Base-by-base conservation (phyloP, 2,888 invertebrate genomes). In the Trimorus sp. region DNA sequence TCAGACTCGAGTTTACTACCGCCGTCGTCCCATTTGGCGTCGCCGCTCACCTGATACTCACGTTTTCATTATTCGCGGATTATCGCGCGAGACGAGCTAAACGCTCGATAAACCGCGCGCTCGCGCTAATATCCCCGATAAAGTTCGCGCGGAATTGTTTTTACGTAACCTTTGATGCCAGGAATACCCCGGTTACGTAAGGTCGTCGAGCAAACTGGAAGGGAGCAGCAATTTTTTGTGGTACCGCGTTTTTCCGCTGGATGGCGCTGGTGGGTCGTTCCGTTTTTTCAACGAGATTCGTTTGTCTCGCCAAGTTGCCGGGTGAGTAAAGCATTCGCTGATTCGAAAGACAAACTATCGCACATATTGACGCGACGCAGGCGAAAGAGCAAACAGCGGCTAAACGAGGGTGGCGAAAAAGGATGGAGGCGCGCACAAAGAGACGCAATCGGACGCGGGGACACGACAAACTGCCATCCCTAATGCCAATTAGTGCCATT, bases 401-500 rank as follows among this genome's bases (percentile, higher is more conserved):
- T 15, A 26, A 74, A 49, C 48, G 68, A 70, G 62, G 36, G 54
- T 51, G 59, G 38, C 49, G 70, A 36, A 60, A 66, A 53, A 58
- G 60, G 74, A 65, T 65, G 60, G 69, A 54, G 59, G 49, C 66
- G 60, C 45, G 63, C 54, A 84, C 74, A 69, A 74, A 78, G 66
- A 71, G 56, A 77, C 82, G 79, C 84, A 88, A 85, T 85, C 84
- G 82, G 84, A 83, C 83, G 83, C 82, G 83, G 85, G 83, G 83
- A 85, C 89, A 89, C 89, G 90, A 89, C 89, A 89, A 90, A 89
- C 89, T 90, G 90, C 89, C 90, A 90, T 86, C 88, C 89, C 89
- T 90, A 90, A 91, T 90, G 90, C 90, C 91, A 91, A 91, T 91
- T 91, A 91, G 91, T 91, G 91, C 90, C 91, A 91, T 90, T 91